phyloP scores from a whole-genome alignment of 2,113 vertebrate genomes.

The Ictalurus furcatus region DNA sequence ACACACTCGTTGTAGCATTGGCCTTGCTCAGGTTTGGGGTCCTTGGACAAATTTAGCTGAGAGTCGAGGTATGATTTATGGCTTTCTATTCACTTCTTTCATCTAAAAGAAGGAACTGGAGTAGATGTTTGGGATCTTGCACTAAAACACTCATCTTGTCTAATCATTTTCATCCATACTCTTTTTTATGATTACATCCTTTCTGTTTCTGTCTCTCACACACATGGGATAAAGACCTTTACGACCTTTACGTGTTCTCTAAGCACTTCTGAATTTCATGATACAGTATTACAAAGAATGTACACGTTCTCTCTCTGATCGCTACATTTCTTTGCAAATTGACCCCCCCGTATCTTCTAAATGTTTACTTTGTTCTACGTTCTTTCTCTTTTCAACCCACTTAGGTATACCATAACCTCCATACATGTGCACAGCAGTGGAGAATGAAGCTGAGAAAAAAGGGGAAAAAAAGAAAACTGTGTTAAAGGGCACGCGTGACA shows the following conservation, averaged over 20 bases:
- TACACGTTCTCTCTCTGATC: background rate
- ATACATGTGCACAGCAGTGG: background rate
- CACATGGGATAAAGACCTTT: background rate
- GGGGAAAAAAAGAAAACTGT: background rate
- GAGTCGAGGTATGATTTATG: background rate
- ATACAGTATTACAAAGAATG: background rate
- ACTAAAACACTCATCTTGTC: background rate
- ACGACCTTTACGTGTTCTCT: background rate
- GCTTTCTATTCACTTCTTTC: background rate
- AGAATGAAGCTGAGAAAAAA: background rate
- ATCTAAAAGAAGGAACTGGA: background rate
- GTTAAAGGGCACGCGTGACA: conserved; percentile 4
- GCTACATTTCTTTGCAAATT: background rate
- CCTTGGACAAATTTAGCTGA: conserved; percentile 21
- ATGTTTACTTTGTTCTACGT: background rate
- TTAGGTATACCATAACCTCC: background rate
- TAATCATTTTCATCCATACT: background rate
- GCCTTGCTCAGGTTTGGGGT: conserved; percentile 11
- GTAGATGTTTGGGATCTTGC: background rate
- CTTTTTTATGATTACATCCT: background rate
- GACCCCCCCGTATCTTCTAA: background rate
- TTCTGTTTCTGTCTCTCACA: background rate
- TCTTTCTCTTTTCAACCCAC: background rate
- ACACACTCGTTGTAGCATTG: background rate
- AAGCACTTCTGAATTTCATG: background rate